phyloP scores from a whole-genome alignment of 2,797 vertebrate species.

The Myotis daubentonii region DNA sequence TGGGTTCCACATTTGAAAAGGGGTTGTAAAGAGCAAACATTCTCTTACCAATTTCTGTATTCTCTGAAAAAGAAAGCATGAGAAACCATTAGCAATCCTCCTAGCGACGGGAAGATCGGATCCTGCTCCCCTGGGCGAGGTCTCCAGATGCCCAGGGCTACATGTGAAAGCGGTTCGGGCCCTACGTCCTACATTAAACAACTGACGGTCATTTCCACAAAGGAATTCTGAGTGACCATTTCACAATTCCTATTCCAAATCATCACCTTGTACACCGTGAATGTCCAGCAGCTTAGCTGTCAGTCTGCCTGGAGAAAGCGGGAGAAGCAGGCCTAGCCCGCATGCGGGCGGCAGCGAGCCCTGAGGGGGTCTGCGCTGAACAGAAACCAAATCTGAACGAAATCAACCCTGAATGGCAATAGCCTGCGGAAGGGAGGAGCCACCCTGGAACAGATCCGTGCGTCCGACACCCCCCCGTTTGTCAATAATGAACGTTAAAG shows the following conservation, averaged over 20 bases:
- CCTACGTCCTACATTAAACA: neutral
- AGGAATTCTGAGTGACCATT: neutral
- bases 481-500: neutral
- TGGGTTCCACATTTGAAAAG: constrained; percentile 9
- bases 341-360: neutral
- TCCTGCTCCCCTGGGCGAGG: neutral
- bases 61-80: constrained; percentile 63
- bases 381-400: neutral
- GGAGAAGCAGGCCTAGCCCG: neutral
- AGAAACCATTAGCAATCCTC: neutral
- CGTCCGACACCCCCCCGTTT: neutral
- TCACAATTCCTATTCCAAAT: neutral
- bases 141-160: neutral
- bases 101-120: neutral
- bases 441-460: neutral
- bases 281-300: neutral
- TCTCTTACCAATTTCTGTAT: constrained; percentile 14
- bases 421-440: neutral
- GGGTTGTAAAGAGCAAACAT: neutral
- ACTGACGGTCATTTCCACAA: neutral
- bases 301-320: neutral
- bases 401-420: neutral
- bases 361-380: neutral
- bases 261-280: neutral
- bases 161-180: neutral